Evolutionary conservation across 2,888 invertebrate species (phyloP).

Genomic region (Brachyptera risi): DNA sequence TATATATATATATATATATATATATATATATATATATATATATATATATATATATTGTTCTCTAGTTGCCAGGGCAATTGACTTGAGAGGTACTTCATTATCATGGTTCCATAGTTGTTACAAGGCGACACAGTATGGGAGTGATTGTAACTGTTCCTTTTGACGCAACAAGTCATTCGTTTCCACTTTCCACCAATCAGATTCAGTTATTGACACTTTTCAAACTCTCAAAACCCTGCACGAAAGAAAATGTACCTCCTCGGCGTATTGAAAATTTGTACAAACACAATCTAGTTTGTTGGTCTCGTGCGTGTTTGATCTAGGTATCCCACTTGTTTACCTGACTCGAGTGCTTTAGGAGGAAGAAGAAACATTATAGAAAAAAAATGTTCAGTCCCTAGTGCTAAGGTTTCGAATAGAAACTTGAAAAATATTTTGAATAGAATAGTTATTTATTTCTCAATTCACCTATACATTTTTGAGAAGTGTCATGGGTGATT

Average conservation of each 20-base stretch:
- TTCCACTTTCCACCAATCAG: background rate
- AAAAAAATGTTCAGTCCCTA: background rate
- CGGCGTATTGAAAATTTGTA: too few relatives aligned
- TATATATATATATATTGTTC: too few relatives aligned
- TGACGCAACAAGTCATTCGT: background rate
- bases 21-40: too few relatives aligned
- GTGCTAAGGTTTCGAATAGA: background rate
- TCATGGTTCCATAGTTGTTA: background rate
- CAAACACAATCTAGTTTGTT: too few relatives aligned
- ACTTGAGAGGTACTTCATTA: too few relatives aligned
- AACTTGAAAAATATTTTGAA: background rate
- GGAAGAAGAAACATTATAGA: background rate
- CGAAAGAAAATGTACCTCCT: background rate
- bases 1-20: too few relatives aligned
- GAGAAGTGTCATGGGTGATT: background rate
- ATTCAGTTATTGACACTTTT: background rate
- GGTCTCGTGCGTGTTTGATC: too few relatives aligned
- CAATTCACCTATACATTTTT: background rate
- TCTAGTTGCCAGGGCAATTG: too few relatives aligned
- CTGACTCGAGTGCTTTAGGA: too few relatives aligned
- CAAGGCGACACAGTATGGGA: background rate
- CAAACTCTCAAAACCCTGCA: background rate
- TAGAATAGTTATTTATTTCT: constrained; percentile 7
- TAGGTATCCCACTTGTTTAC: too few relatives aligned
- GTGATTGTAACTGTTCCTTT: background rate